Evolutionary conservation across 2,113 vertebrate genomes (phyloP).

Genomic region (Strix uralensis): DNA sequence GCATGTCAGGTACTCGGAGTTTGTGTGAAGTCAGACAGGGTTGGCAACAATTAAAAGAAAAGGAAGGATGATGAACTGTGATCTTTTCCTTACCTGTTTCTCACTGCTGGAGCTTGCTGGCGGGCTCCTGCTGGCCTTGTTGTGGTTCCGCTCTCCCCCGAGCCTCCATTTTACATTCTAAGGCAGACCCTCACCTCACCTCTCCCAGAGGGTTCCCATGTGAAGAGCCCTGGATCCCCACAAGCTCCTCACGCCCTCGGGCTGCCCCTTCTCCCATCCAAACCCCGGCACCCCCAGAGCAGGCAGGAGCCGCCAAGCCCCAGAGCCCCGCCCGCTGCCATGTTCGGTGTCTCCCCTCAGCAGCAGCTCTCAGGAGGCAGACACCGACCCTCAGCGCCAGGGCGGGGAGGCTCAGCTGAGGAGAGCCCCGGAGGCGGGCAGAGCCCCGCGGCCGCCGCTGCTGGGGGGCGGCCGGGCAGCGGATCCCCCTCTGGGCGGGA

Average conservation of each 20-base stretch:
- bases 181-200: background rate
- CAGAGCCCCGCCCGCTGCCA: accelerated
- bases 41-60: background rate
- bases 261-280: no score
- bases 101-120: background rate
- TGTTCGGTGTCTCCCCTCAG: accelerated
- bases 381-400: background rate
- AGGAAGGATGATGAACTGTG: accelerated
- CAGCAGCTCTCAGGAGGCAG: background rate
- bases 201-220: accelerated
- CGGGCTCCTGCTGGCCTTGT: background rate
- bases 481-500: no score
- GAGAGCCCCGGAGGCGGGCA: background rate
- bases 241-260: no score
- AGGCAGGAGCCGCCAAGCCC: background rate
- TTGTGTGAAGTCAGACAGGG: background rate
- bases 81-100: background rate
- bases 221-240: background rate
- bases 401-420: background rate
- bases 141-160: accelerated
- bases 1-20: accelerated
- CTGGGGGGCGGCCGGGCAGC: background rate
- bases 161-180: background rate
- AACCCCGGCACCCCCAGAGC: background rate
- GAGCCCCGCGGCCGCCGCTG: background rate